Evolutionary conservation across 2,797 vertebrate genomes (phyloP), one percentile per base, ranked within the genome.

Genomic region (Acrocephalus scirpaceus): DNA sequence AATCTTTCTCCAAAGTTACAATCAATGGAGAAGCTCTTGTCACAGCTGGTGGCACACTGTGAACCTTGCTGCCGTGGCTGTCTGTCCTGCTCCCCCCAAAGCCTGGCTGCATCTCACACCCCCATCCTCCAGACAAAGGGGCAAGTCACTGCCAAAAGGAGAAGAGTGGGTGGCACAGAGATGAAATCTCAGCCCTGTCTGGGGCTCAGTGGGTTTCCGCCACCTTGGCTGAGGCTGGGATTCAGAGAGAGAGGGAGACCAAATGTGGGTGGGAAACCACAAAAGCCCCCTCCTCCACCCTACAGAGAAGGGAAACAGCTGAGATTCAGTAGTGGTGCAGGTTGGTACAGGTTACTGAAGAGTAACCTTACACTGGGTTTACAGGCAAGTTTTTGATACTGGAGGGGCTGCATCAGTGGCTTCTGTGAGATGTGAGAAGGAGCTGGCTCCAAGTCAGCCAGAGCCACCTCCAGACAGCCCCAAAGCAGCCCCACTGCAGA

Each of bases 121-220:
- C 66, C 80, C 65, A 62, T 26, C 54, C 86, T 77, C 29, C 48
- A 91, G 57, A 40, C 26, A 79, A 82, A 85, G 95, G 89, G 84
- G 77, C 38, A 88, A 93, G 61, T 34, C 9, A 13, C n/a, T 88
- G 80, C 42, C n/a, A 51, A 48, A 57, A 89, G 92, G 40, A 91
- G 92, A 91, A 94, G 95, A 91, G 97, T 96, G 93, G 97, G 97
- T 7, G 95, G 95, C 88, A 86, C 57, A 48, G 56, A 96, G 93
- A 96, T 95, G 87, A 95, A 97, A 97, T 97, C 97, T 97, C 97
- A 96, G 97, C 72, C 25, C 0, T 61, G 76, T 90, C 76, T 97
- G 92, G 94, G 96, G 94, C 95, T 95, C 86, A 81, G 94, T 96
- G 96, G 96, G 91, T 97, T 97, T 97, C 97, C 97, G 95, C 79